Conservation (phyloP, 64 coral and sea anemone genomes). For the Porites australiensis region DNA sequence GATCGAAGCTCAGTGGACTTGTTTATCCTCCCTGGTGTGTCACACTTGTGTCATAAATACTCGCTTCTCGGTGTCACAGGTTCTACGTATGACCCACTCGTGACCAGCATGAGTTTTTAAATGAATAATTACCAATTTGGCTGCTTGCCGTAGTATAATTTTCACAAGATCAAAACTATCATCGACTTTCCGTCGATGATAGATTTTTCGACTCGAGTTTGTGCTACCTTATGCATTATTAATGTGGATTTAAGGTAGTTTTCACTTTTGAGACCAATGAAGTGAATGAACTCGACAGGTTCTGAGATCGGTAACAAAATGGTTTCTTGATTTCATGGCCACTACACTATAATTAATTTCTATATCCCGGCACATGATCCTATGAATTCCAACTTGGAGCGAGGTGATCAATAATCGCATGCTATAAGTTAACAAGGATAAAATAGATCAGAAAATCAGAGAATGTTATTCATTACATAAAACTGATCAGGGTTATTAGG, state of each 20-base stretch:
- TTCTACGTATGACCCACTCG: slow-evolving; percentile 2
- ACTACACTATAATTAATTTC: too few species aligned
- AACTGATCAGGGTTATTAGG: too few species aligned
- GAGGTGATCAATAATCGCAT: too few species aligned
- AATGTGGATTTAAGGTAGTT: slow-evolving; percentile 19
- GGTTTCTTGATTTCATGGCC: too few species aligned
- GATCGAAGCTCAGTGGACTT: not conserved
- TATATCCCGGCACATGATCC: too few species aligned
- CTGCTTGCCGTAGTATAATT: not conserved
- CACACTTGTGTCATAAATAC: not conserved
- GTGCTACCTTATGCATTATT: slow-evolving; percentile 5
- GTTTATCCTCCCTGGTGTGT: not conserved
- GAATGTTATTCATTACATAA: too few species aligned
- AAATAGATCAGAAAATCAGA: too few species aligned
- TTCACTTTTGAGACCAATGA: not conserved
- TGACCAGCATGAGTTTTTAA: slow-evolving; percentile 5
- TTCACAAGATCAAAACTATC: not conserved
- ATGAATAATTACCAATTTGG: not conserved
- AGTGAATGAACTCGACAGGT: not conserved
- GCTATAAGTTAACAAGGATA: too few species aligned
- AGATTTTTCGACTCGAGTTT: not conserved
- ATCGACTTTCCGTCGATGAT: not conserved
- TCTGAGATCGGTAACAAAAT: not conserved
- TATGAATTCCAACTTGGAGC: too few species aligned
- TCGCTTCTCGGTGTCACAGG: not conserved